Conservation (phyloP, 2,113 vertebrate genomes). For the Brachirus orientalis region DNA sequence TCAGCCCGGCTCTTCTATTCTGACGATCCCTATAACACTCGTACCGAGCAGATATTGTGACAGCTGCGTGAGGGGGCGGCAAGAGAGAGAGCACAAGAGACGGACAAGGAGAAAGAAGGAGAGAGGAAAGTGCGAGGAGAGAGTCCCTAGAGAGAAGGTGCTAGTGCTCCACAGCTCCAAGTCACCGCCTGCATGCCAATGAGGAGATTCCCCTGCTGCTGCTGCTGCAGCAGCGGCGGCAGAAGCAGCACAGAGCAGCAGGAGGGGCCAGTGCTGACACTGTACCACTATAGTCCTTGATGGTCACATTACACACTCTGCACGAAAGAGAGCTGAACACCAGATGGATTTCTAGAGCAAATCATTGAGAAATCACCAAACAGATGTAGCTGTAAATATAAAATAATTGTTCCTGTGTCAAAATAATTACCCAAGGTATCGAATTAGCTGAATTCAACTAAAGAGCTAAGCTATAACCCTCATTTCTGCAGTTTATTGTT, state of each 20-base stretch:
- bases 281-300: slow-evolving; percentile 58
- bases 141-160: slow-evolving; percentile 76
- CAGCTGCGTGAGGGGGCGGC: slow-evolving; percentile 60
- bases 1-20: slow-evolving; percentile 51
- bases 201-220: slow-evolving; percentile 81
- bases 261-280: slow-evolving; percentile 61
- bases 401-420: slow-evolving; percentile 5
- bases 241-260: slow-evolving; percentile 24
- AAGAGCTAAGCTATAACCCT: too few species aligned
- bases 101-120: slow-evolving; percentile 71
- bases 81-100: slow-evolving; percentile 23
- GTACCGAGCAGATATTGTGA: slow-evolving; percentile 66
- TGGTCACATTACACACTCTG: slow-evolving; percentile 45
- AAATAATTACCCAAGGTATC: too few species aligned
- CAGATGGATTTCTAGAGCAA: slow-evolving; percentile 19
- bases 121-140: slow-evolving; percentile 60
- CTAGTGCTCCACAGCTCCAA: slow-evolving; percentile 70
- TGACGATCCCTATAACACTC: slow-evolving; percentile 38
- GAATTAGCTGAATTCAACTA: too few species aligned
- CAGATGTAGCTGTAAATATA: slow-evolving; percentile 26
- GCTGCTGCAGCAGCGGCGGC: slow-evolving; percentile 37
- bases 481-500: too few species aligned
- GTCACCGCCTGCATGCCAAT: slow-evolving; percentile 79
- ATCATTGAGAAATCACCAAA: slow-evolving; percentile 5
- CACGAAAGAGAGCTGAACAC: slow-evolving; percentile 45